phyloP scores from a whole-genome alignment of 2,888 invertebrate genomes.

The Trachelus stipa region DNA sequence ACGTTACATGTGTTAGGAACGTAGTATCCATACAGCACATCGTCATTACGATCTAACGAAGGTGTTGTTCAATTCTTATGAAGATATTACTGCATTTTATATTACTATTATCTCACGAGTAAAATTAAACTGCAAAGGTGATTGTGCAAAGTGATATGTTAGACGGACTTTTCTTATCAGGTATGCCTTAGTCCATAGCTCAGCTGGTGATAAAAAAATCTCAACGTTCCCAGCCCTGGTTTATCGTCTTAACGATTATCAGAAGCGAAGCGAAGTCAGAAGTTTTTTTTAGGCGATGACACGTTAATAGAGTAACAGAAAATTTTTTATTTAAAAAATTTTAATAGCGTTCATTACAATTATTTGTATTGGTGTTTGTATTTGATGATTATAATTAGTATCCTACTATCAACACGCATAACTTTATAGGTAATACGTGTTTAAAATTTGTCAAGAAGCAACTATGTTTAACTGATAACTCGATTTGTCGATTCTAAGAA shows the following conservation, averaged over 20 bases:
- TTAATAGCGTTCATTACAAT: background rate
- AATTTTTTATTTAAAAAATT: background rate
- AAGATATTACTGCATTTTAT: background rate
- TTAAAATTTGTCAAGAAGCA: background rate
- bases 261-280: background rate
- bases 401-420: background rate
- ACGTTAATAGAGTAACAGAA: background rate
- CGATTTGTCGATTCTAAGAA: background rate
- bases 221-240: background rate
- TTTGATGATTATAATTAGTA: background rate
- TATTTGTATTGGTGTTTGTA: background rate
- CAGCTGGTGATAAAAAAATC: background rate
- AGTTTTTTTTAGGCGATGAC: background rate
- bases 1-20: background rate
- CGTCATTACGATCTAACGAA: background rate
- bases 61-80: background rate
- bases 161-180: background rate
- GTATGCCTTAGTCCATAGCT: background rate
- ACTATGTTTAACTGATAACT: background rate
- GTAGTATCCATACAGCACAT: background rate
- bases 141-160: background rate
- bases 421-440: background rate
- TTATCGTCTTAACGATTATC: background rate
- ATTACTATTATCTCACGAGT: background rate
- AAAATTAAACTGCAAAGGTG: background rate